Percentiles rank a stretch among this genome's conserved stretches.
Conservation (phyloP, 2,797 vertebrate species). For the Labeo calbasu region DNA sequence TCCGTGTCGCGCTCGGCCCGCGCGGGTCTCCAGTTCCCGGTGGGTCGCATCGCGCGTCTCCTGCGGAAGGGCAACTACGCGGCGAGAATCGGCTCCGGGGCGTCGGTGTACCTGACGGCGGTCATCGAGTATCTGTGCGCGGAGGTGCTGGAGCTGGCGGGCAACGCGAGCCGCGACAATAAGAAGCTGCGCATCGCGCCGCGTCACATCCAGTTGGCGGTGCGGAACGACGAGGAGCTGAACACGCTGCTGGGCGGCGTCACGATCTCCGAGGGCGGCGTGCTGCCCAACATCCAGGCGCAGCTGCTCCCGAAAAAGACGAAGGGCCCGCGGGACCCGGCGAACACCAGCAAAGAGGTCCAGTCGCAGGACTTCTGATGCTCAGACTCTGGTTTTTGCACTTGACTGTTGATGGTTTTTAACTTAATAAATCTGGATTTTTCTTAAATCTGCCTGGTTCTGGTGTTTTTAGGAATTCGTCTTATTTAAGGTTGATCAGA, state of each 20-base stretch:
- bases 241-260: conserved; percentile 71
- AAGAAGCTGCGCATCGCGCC: conserved; percentile 77
- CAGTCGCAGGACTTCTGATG: conserved; percentile 76
- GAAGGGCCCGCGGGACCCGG: conserved; percentile 51
- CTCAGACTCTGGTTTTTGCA: neutral
- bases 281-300: conserved; percentile 79
- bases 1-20: conserved; percentile 61
- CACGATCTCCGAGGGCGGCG: conserved; percentile 78
- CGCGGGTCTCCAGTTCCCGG: conserved; percentile 80
- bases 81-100: conserved; percentile 63
- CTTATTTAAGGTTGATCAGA: too few species aligned
- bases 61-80: conserved; percentile 74
- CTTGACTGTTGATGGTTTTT: neutral
- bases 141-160: conserved; percentile 81
- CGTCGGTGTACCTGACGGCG: conserved; percentile 76
- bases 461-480: too few species aligned
- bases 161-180: conserved; percentile 74
- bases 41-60: conserved; percentile 74
- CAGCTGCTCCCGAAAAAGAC: conserved; percentile 76
- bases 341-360: conserved; percentile 46
- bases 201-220: conserved; percentile 80
- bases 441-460: neutral
- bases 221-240: conserved; percentile 80
- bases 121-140: conserved; percentile 81
- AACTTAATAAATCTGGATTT: neutral